Evolutionary conservation across 2,113 vertebrate species (phyloP), one percentile per base, ranked within the genome.

Genomic region (Hepsetus odoe): DNA sequence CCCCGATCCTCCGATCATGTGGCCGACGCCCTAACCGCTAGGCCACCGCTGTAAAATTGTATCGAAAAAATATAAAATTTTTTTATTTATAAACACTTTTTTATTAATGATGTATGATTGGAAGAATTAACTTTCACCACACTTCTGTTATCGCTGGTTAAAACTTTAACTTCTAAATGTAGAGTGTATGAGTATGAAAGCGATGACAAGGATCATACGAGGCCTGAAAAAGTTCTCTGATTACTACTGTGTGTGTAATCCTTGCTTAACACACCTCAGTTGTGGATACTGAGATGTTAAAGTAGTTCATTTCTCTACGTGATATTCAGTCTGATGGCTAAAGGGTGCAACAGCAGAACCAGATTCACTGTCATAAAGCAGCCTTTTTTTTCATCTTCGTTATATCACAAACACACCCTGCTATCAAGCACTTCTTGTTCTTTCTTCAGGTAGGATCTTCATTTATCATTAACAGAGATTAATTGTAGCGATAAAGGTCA

Each of bases 401-500:
- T 32, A 16, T 8, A 32, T 10, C 16, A 8, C 59, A 32, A 0
- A 32, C 59, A 30, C 28, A 20, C 30, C 28, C 28, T 11, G 9
- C 28, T 24, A 20, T 28, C 3, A 26, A 30, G 38, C 8, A 44
- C 38, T 28, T 33, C 38, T n/a, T 32, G 72, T n/a, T 33, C 24
- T 46, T 22, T 46, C 9, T 35, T 32, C 20, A 11, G 6, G 7
- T 20, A 38, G 8, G 1, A 12, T 18, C 30, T n/a, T 53, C 46
- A 9, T 26, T 24, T 66, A 66, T 53, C 62, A 55, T 76, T 76
- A 67, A 42, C 26, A 38, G 44, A 65, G 30, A 67, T 67, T 30
- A 55, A 42, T 46, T 51, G 13, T 18, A 32, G 12, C 42, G 44
- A 55, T 56, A 33, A 28, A 76, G 16, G 5, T 42, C 44, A 28